Evolutionary conservation across 2,113 vertebrate genomes (phyloP).

Genomic region (Cryptomyrus ogoouensis): DNA sequence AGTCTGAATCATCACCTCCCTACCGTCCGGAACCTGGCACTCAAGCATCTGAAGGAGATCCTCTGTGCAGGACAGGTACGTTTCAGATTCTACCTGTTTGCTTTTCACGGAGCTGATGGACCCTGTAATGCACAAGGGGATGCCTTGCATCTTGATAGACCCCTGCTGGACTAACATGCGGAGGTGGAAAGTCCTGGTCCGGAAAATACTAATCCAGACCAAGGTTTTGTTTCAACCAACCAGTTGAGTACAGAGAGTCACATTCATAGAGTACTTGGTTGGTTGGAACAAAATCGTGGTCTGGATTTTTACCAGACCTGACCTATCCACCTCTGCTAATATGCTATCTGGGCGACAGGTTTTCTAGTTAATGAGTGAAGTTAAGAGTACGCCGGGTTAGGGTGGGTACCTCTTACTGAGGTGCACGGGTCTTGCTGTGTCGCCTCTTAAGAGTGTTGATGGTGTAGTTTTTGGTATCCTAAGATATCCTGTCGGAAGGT

Average conservation of each 20-base stretch:
- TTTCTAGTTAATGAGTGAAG: background rate
- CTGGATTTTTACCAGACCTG: background rate
- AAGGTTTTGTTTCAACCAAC: background rate
- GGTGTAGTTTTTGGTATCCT: background rate
- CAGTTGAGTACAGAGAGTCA: background rate
- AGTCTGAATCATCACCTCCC: constrained; percentile 85
- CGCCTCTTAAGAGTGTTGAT: background rate
- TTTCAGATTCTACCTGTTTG: background rate
- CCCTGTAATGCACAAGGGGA: background rate
- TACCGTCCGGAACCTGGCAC: constrained; percentile 71
- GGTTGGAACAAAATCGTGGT: too few species aligned
- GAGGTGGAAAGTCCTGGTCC: background rate
- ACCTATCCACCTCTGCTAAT: background rate
- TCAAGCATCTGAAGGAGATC: constrained; percentile 71
- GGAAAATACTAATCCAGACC: background rate
- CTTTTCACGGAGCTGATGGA: background rate
- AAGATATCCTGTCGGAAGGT: background rate
- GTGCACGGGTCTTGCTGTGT: background rate
- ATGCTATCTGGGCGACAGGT: background rate
- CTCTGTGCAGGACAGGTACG: constrained; percentile 70
- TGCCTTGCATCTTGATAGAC: background rate
- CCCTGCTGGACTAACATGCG: background rate
- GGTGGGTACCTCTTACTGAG: background rate
- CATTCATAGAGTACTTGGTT: too few species aligned
- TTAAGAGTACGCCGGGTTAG: background rate